Conservation (phyloP, 2,888 invertebrate species). For the Lapara coniferarum region DNA sequence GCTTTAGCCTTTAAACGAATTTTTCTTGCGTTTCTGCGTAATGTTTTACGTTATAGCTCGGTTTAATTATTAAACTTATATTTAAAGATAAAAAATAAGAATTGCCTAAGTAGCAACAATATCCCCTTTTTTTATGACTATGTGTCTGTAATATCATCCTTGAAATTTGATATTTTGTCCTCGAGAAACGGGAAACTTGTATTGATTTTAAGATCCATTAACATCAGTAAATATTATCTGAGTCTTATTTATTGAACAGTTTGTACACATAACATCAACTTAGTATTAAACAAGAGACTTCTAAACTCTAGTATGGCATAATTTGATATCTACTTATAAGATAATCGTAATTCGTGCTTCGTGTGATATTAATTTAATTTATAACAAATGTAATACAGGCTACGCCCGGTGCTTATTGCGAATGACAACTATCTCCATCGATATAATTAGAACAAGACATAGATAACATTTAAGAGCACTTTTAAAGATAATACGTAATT, state of each 20-base stretch:
- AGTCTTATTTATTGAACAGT: slow-evolving; percentile 24
- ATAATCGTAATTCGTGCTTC: too few relatives aligned
- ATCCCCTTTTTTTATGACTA: slow-evolving; percentile 9
- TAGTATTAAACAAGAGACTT: not conserved
- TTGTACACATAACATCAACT: not conserved
- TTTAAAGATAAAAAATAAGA: slow-evolving; percentile 5
- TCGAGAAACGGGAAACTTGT: slow-evolving; percentile 11
- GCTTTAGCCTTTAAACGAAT: slow-evolving; percentile 15
- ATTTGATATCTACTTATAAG: too few relatives aligned
- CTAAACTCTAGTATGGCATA: too few relatives aligned
- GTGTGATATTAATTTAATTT: not conserved
- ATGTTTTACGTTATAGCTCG: not conserved
- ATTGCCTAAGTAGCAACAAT: not conserved
- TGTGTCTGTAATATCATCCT: not conserved
- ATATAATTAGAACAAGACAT: slow-evolving; percentile 23
- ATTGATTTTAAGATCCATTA: slow-evolving; percentile 14
- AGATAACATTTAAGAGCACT: slow-evolving; percentile 30
- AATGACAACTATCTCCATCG: slow-evolving; percentile 3
- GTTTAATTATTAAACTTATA: slow-evolving; percentile 13
- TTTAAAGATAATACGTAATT: slow-evolving; percentile 61
- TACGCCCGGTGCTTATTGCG: slow-evolving; percentile 20
- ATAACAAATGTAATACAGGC: slow-evolving; percentile 17
- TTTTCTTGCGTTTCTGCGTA: slow-evolving; percentile 19
- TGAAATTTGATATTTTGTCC: slow-evolving; percentile 9
- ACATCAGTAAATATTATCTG: slow-evolving; percentile 4